Base-by-base conservation (phyloP, 2,888 invertebrate species). In the Tetropium fuscum region DNA sequence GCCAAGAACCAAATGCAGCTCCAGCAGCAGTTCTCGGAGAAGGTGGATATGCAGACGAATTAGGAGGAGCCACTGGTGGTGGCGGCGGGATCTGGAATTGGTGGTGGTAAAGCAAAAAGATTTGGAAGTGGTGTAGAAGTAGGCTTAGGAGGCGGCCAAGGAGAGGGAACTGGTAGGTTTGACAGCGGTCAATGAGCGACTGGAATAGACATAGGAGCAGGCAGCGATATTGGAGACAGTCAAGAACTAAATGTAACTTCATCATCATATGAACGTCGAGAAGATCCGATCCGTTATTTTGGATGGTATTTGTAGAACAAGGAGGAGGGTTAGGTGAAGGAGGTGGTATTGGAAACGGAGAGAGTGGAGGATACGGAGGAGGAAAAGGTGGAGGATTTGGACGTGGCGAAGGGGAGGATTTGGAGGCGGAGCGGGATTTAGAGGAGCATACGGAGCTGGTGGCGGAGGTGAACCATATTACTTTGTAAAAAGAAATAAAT, bases 131-230 rank as follows among this genome's bases (percentile, higher is more conserved):
- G 36, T 6, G 58, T 49, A 5, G 64, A 58, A 34, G 40, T 51
- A 8, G 40, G 43, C 4, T 36, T 44, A 11, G 60, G 63, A 18
- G 38, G 38, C 3, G 27, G 27, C 2, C n/a, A n/a, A n/a, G n/a
- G n/a, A n/a, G n/a, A n/a, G n/a, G 38, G 40, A 13, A 59, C 70
- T 36, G 69, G 69, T n/a, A 67, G n/a, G n/a, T n/a, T 68, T n/a
- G 68, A 62, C 13, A 59, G 13, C n/a, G 66, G 61, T n/a, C n/a
- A n/a, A n/a, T n/a, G n/a, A n/a, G n/a, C n/a, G n/a, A n/a, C n/a
- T n/a, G n/a, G n/a, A n/a, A n/a, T n/a, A 25, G 60, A 53, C 48
- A 25, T 10, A 4, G 25, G 22, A 13, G 13, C 27, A 20, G 43
- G 43, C 11, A 43, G 10, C 10, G 44, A 10, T 15, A 25, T 25